Percentiles rank a stretch among this genome's conserved stretches.
Conservation (phyloP, 1,140 invertebrate species). For the Ips typographus region DNA sequence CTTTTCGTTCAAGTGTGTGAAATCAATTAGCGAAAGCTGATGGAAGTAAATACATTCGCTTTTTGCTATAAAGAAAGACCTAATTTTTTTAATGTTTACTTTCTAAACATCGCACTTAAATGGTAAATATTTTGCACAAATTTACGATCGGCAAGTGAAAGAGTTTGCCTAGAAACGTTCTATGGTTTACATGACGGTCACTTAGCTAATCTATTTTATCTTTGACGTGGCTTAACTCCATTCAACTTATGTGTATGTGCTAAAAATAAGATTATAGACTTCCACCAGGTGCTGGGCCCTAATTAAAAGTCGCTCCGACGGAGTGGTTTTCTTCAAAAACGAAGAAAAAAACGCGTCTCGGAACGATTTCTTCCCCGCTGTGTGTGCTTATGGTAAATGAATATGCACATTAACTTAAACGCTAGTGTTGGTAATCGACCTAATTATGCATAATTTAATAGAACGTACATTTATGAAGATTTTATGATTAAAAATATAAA, state of each 20-base stretch:
- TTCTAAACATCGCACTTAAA: not conserved
- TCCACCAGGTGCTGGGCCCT: too few species aligned
- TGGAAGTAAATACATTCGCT: slow-evolving; percentile 1
- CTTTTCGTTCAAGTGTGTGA: not conserved
- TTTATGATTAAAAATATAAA: slow-evolving; percentile 2
- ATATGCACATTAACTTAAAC: slow-evolving; percentile 4
- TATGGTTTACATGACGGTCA: too few species aligned
- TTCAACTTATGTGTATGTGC: too few species aligned
- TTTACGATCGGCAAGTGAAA: not conserved
- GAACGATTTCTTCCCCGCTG: not conserved
- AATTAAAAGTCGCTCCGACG: not conserved
- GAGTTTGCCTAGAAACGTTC: too few species aligned
- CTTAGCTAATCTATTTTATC: too few species aligned
- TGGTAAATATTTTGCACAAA: not conserved
- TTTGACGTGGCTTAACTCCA: too few species aligned
- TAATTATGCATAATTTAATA: slow-evolving; percentile 5
- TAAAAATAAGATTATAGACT: too few species aligned
- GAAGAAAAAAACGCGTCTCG: not conserved
- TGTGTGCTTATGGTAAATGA: slow-evolving; percentile 3
- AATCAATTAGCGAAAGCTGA: slow-evolving; percentile 1
- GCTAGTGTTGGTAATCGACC: slow-evolving; percentile 4
- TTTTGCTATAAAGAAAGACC: not conserved
- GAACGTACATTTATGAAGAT: not conserved
- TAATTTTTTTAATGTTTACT: not conserved
- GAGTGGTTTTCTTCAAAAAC: not conserved